Base-by-base conservation (phyloP, 1,140 invertebrate genomes). In the Metopolophium dirhodum region DNA sequence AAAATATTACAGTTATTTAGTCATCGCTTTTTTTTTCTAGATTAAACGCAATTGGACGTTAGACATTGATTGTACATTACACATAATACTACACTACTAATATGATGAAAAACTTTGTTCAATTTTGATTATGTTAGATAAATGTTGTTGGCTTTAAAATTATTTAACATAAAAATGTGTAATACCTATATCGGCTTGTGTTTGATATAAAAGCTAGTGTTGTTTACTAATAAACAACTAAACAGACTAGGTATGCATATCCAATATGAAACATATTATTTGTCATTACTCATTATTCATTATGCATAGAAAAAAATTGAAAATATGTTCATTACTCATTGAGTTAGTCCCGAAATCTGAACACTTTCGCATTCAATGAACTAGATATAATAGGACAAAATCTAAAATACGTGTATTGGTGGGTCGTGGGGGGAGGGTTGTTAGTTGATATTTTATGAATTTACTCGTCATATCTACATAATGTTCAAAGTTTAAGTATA, bases 31-130 rank as follows among this genome's bases (percentile, higher is more conserved):
- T n/a, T 87, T 41, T 87, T 14, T 20, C 30, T 35, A 87, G 86
- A 87, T 87, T 47, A 87, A 87, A 87, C n/a, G 9, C n/a, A n/a
- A n/a, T 87, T 51, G 47, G n/a, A 87, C 86, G n/a, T 87, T 87
- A 37, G 37, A 87, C 86, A 87, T 51, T 87, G 85, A 87, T 87
- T 87, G 45, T 20, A 49, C 30, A 30, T 87, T 87, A 49, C 23
- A 49, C 45, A 26, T 35, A 35, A 83, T n/a, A 87, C 14, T 87
- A 35, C 11, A 20, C 37, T 47, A 49, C 22, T 3, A 49, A 47
- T 45, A 85, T 85, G 41, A 85, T 45, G 61, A 87, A 49, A 51
- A 87, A 49, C 47, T 49, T 87, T 30, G 47, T 49, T 51, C n/a
- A 6, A 51, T 49, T 51, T 87, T 49, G 37, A 30, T 87, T 35